A percentile compares a stretch with the other conserved stretches of the same genome.
phyloP scores from a whole-genome alignment of 2,888 invertebrate genomes.

The Pammene aurita region DNA sequence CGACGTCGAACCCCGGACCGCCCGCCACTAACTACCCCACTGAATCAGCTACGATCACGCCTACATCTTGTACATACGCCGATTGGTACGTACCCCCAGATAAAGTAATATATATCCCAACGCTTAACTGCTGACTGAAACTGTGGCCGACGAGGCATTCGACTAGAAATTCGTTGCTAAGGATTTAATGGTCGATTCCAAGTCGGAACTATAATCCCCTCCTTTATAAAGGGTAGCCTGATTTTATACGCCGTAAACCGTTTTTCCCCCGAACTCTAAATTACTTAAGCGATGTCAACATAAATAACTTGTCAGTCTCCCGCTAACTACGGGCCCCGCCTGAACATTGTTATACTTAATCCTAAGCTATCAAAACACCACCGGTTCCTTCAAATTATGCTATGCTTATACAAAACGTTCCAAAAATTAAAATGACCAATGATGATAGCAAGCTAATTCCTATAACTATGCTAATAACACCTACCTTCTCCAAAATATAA shows the following conservation, averaged over 20 bases:
- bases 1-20: slow-evolving; percentile 79
- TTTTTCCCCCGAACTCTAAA: slow-evolving; percentile 21
- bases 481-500: slow-evolving; percentile 80
- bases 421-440: slow-evolving; percentile 77
- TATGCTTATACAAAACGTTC: slow-evolving; percentile 67
- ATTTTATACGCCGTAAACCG: slow-evolving; percentile 8
- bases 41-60: slow-evolving; percentile 83
- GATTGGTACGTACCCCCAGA: slow-evolving; percentile 77
- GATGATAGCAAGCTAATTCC: slow-evolving; percentile 77
- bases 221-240: slow-evolving; percentile 15
- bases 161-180: slow-evolving; percentile 33
- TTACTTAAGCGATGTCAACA: slow-evolving; percentile 26
- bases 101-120: slow-evolving; percentile 73
- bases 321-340: slow-evolving; percentile 55
- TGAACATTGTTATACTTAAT: slow-evolving; percentile 58
- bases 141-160: slow-evolving; percentile 50
- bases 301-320: slow-evolving; percentile 48
- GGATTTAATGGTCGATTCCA: slow-evolving; percentile 35
- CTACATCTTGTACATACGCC: slow-evolving; percentile 81
- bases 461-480: slow-evolving; percentile 82
- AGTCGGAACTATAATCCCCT: slow-evolving; percentile 30
- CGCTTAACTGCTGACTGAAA: slow-evolving; percentile 70
- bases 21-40: slow-evolving; percentile 81
- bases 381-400: slow-evolving; percentile 66
- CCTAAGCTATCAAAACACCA: slow-evolving; percentile 58